A percentile compares a stretch with the other conserved stretches of the same genome.
These are phyloP conservation scores for Ornithorhynchus anatinus DNA, from an alignment of 2,113 vertebrate species.

Conservation along the genomic window DNA sequence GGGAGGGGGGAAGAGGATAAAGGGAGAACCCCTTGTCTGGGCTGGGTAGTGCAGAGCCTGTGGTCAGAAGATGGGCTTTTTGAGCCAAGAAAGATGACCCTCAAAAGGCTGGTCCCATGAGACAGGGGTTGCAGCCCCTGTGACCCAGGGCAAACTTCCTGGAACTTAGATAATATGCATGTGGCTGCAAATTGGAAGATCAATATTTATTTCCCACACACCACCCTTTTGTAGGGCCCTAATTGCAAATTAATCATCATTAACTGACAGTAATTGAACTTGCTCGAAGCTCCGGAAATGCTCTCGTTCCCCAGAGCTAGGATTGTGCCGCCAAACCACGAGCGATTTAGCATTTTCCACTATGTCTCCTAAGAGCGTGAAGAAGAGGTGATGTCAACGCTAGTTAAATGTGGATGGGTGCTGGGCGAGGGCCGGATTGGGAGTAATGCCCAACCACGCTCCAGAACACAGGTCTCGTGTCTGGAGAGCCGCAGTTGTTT, in stretches of 20 bases:
- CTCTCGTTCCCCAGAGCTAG: background rate
- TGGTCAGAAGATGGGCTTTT: no score
- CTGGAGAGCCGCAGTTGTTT: background rate
- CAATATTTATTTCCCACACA: conserved; percentile 66
- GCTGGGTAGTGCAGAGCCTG: no score
- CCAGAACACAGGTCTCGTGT: background rate
- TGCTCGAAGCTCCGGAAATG: conserved; percentile 1
- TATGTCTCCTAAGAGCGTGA: no score
- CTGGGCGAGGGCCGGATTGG: no score
- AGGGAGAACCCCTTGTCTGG: no score
- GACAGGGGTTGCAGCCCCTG: background rate
- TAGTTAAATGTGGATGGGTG: no score
- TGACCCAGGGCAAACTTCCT: background rate
- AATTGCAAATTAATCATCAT: conserved; percentile 66
- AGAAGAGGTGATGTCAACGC: no score
- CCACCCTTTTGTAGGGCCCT: conserved; percentile 54
- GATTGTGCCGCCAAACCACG: background rate
- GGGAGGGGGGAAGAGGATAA: no score
- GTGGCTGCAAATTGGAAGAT: conserved; percentile 54
- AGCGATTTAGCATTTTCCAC: background rate
- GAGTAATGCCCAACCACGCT: no score
- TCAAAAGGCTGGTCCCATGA: accelerated
- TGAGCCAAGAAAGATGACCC: no score
- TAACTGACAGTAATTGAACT: conserved; percentile 61
- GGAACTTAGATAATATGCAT: conserved; percentile 26